Base-by-base conservation (phyloP, 1,140 invertebrate species). In the Batillaria attramentaria region DNA sequence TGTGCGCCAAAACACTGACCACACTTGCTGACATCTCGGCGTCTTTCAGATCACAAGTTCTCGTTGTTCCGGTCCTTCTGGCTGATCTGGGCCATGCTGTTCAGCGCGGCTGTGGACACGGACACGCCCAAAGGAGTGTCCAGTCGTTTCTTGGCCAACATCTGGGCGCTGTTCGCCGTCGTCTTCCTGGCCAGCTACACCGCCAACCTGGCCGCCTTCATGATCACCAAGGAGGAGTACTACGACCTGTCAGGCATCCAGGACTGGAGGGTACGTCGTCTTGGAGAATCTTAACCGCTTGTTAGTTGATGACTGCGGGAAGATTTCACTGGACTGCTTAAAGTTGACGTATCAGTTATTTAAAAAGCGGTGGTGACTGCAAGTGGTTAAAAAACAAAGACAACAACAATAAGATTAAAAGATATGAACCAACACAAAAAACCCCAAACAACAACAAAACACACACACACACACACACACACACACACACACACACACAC, bases 51-150 rank as follows among this genome's bases (percentile, higher is more conserved):
- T 39, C 92, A 93, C 89, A 94, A 96, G 80, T 99, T 99, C 92
- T 99, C 97, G 0, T 92, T 99, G 6, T 98, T 98, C 88, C 95
- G 98, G 74, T 98, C 98, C 1, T 98, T 99, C 89, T 99, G 98
- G 98, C 93, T 99, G 77, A 98, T 99, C n/a, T 99, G 98, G 98
- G 97, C 98, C n/a, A 97, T 99, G 46, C 93, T 99, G 28, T 99
- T 99, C 92, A 96, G 97, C 91, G 98, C 98, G 37, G 97, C 98
- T 60, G 97, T 99, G 10, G 97, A 98, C 88, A 96, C 98, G 66
- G 97, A 99, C 91, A 97, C 96, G 65, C 97, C 98, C 0, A 93
- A 95, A 85, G 97, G 97, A 54, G 97, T 98, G 88, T 98, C 89
- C 95, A 76, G 95, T 95, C 42, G 95, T 82, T 98, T 98, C 89